A percentile compares a stretch with the other conserved stretches of the same genome.
Conservation (phyloP, 2,888 invertebrate species). For the Tipula unca region DNA sequence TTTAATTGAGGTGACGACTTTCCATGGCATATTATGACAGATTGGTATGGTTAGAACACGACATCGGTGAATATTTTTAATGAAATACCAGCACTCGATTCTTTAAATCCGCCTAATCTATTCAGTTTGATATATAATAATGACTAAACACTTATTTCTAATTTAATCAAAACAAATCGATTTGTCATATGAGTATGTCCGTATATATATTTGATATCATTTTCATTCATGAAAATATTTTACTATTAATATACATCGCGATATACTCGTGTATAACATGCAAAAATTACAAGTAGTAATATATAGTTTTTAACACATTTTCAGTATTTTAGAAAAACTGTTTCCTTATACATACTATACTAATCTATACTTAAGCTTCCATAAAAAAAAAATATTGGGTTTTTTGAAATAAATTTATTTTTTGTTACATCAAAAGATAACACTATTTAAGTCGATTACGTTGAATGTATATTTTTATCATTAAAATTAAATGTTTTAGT, state of each 20-base stretch:
- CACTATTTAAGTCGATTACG: background rate
- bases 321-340: background rate
- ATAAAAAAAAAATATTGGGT: background rate
- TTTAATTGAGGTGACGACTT: too few species aligned
- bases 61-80: too few species aligned
- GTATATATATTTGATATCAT: background rate
- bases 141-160: too few species aligned
- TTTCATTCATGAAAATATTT: background rate
- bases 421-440: background rate
- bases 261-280: background rate
- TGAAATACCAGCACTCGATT: too few species aligned
- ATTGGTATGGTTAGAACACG: too few species aligned
- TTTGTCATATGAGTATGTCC: too few species aligned
- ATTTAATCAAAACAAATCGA: too few species aligned
- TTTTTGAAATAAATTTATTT: background rate
- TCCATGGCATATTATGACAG: too few species aligned
- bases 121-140: too few species aligned
- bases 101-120: too few species aligned
- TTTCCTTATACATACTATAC: background rate
- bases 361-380: background rate
- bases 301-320: background rate
- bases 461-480: background rate
- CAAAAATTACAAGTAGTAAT: background rate
- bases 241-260: background rate
- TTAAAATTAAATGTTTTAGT: background rate